Conservation (phyloP, 2,888 invertebrate genomes). For the Ischnus inquisitorius region DNA sequence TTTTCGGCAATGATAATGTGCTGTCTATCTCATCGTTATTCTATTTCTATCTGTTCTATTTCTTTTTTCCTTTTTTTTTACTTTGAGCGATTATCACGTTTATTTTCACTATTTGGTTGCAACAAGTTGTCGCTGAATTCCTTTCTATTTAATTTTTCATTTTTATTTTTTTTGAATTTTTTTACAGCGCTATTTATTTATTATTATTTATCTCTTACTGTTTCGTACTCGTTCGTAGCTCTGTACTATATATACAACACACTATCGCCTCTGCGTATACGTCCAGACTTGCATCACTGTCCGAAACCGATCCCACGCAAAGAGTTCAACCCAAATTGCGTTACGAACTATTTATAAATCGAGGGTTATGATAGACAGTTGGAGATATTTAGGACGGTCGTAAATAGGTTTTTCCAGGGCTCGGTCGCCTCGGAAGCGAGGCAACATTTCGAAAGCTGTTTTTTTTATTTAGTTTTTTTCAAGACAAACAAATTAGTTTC, state of each 20-base stretch:
- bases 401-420: slow-evolving; percentile 18
- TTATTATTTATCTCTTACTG: slow-evolving; percentile 47
- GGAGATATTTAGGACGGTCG: slow-evolving; percentile 2
- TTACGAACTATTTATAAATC: slow-evolving; percentile 35
- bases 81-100: slow-evolving; percentile 33
- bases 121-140: slow-evolving; percentile 58
- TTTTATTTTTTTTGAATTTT: slow-evolving; percentile 60
- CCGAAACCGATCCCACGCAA: slow-evolving; percentile 58
- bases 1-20: slow-evolving; percentile 29
- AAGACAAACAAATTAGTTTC: not conserved
- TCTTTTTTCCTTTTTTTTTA: slow-evolving; percentile 20
- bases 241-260: slow-evolving; percentile 49
- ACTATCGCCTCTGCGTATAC: slow-evolving; percentile 61
- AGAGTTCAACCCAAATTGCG: slow-evolving; percentile 34
- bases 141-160: slow-evolving; percentile 54
- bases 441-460: not conserved
- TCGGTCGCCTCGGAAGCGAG: not conserved
- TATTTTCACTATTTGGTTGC: slow-evolving; percentile 33
- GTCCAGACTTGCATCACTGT: slow-evolving; percentile 59
- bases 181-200: slow-evolving; percentile 39
- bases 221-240: slow-evolving; percentile 53
- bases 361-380: slow-evolving; percentile 28
- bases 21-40: slow-evolving; percentile 27
- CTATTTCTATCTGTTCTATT: slow-evolving; percentile 40
- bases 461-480: not conserved